A percentile compares a stretch with the other conserved stretches of the same genome.
Evolutionary conservation across 2,888 invertebrate genomes (phyloP).

Genomic region (Yponomeuta cagnagella): DNA sequence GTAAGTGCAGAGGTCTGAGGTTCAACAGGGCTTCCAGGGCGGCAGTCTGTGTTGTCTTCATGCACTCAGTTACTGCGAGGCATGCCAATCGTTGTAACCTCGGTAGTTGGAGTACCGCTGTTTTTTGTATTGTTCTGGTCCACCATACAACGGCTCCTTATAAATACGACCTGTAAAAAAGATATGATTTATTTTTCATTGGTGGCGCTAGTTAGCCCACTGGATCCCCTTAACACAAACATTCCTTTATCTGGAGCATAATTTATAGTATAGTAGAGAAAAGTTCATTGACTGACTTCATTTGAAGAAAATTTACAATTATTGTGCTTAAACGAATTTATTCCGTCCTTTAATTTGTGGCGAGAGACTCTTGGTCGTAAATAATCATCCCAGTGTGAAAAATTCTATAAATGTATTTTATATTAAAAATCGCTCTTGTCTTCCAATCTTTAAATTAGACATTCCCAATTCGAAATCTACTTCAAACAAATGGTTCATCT

Average conservation of each 20-base stretch:
- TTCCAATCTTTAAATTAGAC: constrained; percentile 58
- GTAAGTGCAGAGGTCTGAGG: no score
- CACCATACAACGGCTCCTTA: no score
- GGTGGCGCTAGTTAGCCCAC: no score
- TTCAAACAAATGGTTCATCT: constrained; percentile 32
- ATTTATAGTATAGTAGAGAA: neutral
- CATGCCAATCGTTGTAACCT: no score
- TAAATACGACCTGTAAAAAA: no score
- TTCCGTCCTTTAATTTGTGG: constrained; percentile 53
- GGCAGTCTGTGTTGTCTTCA: no score
- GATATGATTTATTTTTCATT: no score
- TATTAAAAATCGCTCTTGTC: constrained; percentile 40
- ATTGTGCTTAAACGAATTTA: constrained; percentile 56
- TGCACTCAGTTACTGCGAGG: no score
- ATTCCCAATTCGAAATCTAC: constrained; percentile 37
- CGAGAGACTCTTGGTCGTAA: constrained; percentile 17
- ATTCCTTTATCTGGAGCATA: neutral
- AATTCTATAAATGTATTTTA: constrained; percentile 16
- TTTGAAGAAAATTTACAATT: neutral
- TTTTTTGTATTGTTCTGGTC: no score
- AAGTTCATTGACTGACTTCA: constrained; percentile 10
- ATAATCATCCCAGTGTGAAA: constrained; percentile 19
- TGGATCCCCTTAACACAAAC: constrained; percentile 22
- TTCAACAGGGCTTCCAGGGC: no score
- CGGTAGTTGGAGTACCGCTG: no score